Conservation (phyloP, 2,113 vertebrate genomes). For the Capra hircus region DNA sequence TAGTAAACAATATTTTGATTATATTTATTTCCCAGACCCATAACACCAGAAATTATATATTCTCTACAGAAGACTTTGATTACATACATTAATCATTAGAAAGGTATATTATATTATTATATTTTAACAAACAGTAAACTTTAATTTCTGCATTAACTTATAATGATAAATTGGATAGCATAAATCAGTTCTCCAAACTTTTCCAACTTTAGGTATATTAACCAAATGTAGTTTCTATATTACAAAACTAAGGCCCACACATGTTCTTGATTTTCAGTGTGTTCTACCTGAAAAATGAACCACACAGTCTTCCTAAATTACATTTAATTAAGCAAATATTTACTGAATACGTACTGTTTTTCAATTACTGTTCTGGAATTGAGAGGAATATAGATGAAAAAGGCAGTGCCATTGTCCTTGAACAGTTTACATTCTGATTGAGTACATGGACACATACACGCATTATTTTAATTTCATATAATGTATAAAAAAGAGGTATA, state of each 20-base stretch:
- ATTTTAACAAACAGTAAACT: not conserved
- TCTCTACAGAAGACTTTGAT: not conserved
- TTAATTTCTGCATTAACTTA: not conserved
- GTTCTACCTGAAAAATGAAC: not conserved
- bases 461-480: not conserved
- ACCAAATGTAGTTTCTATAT: not conserved
- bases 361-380: not conserved
- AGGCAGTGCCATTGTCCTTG: not conserved
- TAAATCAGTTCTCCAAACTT: not conserved
- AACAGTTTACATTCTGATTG: not conserved
- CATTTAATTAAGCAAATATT: not conserved
- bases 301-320: not conserved
- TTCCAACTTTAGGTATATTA: not conserved
- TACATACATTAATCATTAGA: not conserved
- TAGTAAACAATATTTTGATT: not conserved
- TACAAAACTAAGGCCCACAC: not conserved
- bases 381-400: not conserved
- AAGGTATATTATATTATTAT: not conserved
- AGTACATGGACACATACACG: not conserved
- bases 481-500: not conserved
- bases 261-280: not conserved
- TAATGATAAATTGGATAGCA: not conserved
- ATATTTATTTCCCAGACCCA: not conserved
- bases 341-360: not conserved
- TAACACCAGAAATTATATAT: not conserved